Base-by-base conservation (phyloP, 2,888 invertebrate species). In the Apamea anceps region DNA sequence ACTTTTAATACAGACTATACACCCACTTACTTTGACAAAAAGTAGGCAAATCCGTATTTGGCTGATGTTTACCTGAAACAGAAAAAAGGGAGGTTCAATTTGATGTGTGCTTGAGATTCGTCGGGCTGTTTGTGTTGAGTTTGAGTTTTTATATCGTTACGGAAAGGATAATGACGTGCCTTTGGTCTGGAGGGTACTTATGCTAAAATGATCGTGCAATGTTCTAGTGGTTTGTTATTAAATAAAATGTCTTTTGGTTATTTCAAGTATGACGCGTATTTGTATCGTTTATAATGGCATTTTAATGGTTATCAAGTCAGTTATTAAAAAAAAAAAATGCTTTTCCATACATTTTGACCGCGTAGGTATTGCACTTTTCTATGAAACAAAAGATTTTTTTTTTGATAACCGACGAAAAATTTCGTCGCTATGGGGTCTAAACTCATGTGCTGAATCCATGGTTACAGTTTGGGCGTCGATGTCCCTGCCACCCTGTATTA, bases 21-120 rank as follows among this genome's bases (percentile, higher is more conserved):
- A 1, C 28, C 54, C 77, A 90, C 88, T 90, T 84, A 88, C 90
- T 82, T 80, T 80, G 48, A 73, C 81, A 76, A 80, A 85, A 80
- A 74, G 70, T 66, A 84, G 80, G 62, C 63, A 81, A 81, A 85
- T 86, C 77, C 81, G 79, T 42, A 28, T 18, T 42, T n/a, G 37
- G 51, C 15, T 65, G 68, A 82, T 81, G 81, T 85, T 87, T 90
- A 90, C 90, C 90, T 90, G 90, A n/a, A 90, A 82, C 74, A 79
- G 72, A 84, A 85, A 76, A 86, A 84, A 78, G 42, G 37, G 66
- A 32, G 72, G 73, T 75, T 77, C 67, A 77, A 78, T 83, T 77
- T 68, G 42, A 79, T 72, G 80, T 80, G 76, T 79, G 72, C 77
- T 85, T 81, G 81, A 70, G 45, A 74, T 73, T 73, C 82, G 79